Evolutionary conservation across 2,113 vertebrate genomes (phyloP), one percentile per base, ranked within the genome.

Genomic region (Heliornis fulica): DNA sequence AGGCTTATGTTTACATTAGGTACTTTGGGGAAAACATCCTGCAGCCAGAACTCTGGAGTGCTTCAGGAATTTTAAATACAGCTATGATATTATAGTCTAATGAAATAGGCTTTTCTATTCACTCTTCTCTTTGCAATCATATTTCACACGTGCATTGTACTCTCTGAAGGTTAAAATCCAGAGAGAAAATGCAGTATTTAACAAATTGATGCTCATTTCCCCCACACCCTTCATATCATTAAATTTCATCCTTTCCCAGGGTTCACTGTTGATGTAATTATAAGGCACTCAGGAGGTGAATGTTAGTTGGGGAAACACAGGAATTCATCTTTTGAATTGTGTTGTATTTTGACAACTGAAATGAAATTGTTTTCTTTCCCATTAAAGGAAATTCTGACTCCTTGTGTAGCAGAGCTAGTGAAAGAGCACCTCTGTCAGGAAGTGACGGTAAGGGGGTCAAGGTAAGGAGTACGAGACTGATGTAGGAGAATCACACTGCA

Each of bases 1-100:
- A 88, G 83, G 43, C 61, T 96, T 93, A 68, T 95, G 91, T 69
- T 92, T 90, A 93, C 72, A 61, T 95, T 96, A 96, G 59, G 69
- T 86, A 89, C 68, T 93, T 87, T 22, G 61, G 75, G 56, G 82
- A 74, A 84, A 97, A 95, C 38, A 95, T 97, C 93, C 90, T 85
- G 63, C 71, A 94, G 71, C 82, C 92, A 95, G 64, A 91, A 90
- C 61, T 92, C 78, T 71, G 45, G 25, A 96, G 68, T 3, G 54
- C 87, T 91, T 89, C 75, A 91, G 76, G 87, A 96, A 96, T 97
- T 96, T 96, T 95, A 93, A 97, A 90, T 89, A 64, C 57, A 75
- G 43, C 61, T 94, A 95, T 83, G 85, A 89, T 94, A 94, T 91
- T 88, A 69, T 53, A 64, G n/a, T 66, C 68, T 68, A 79, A 74